Percentiles rank a stretch among this genome's conserved stretches.
phyloP scores from a whole-genome alignment of 1,140 invertebrate genomes.

The honey bee (Apis mellifera) region DNA sequence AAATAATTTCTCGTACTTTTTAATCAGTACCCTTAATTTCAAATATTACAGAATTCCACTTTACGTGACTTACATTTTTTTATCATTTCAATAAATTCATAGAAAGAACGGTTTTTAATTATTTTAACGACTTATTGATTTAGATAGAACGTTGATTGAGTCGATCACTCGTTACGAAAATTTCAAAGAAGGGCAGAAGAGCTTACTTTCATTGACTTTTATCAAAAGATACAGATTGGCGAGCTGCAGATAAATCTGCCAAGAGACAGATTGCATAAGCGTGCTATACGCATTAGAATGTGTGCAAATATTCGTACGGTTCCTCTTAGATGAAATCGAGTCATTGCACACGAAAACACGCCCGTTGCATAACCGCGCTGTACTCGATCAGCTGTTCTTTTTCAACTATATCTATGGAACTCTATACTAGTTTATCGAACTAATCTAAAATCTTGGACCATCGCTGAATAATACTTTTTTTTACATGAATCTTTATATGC shows the following conservation, averaged over 20 bases:
- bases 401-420: not conserved
- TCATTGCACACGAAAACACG: conserved; percentile 16
- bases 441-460: too few species aligned
- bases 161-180: not conserved
- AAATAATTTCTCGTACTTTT: not conserved
- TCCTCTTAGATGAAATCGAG: conserved; percentile 37
- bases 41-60: too few species aligned
- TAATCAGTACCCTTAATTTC: too few species aligned
- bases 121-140: too few species aligned
- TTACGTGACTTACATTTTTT: too few species aligned
- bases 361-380: conserved; percentile 6
- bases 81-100: too few species aligned
- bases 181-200: not conserved
- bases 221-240: conserved; percentile 23
- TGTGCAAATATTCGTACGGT: conserved; percentile 53
- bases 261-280: conserved; percentile 58
- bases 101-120: too few species aligned
- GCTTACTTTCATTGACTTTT: not conserved
- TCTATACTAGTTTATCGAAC: not conserved
- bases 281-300: conserved; percentile 46
- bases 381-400: conserved; percentile 14
- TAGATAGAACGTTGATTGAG: too few species aligned
- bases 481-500: too few species aligned
- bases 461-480: too few species aligned
- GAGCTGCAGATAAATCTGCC: conserved; percentile 61